These are phyloP conservation scores for Burhinus oedicnemus DNA, from an alignment of 2,113 vertebrate genomes.

Conservation along the genomic window DNA sequence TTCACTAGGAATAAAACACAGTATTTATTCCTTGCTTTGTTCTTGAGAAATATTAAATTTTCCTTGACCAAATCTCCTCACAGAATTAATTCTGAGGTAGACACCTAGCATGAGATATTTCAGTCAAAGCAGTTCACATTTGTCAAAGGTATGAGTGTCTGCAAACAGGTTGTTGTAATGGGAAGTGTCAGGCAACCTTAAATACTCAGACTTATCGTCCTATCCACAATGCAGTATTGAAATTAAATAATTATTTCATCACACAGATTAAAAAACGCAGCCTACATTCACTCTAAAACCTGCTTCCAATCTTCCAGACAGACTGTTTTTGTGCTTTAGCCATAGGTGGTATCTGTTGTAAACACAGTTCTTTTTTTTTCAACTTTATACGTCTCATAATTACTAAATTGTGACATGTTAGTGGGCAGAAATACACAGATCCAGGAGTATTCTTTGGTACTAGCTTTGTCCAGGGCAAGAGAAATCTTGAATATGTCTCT, in stretches of 20 bases:
- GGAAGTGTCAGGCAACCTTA: conserved; percentile 30
- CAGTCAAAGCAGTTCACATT: neutral
- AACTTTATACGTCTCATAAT: neutral
- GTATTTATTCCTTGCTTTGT: neutral
- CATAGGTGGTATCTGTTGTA: neutral
- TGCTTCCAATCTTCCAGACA: neutral
- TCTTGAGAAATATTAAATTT: neutral
- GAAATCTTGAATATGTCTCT: neutral
- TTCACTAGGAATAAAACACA: neutral
- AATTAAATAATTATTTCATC: conserved; percentile 6
- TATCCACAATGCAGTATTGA: neutral
- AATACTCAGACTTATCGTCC: neutral
- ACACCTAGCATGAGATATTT: conserved; percentile 8
- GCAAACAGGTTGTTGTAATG: neutral
- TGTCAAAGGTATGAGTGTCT: neutral
- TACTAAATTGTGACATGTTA: neutral
- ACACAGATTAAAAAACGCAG: neutral
- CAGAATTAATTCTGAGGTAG: conserved; percentile 5
- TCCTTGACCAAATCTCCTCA: neutral
- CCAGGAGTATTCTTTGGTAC: neutral
- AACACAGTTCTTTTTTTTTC: neutral
- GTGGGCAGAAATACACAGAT: neutral
- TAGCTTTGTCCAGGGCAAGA: neutral
- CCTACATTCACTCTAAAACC: neutral
- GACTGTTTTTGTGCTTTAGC: neutral